Conservation (phyloP, 2,113 vertebrate species). For the Engystomops pustulosus region DNA sequence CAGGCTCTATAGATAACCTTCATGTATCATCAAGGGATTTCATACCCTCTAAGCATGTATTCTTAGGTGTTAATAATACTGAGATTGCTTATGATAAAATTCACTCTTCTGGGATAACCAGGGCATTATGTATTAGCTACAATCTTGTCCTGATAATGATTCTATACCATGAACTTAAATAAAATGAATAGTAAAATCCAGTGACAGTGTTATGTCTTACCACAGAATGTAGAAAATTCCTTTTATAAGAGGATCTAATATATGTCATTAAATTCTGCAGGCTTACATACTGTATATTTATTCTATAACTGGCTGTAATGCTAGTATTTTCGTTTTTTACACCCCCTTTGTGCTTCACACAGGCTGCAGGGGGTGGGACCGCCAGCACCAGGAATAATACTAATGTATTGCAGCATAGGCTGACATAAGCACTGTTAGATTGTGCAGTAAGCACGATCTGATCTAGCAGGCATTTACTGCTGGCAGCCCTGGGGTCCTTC, state of each 20-base stretch:
- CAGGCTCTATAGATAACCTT: not conserved
- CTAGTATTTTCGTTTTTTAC: too few relatives aligned
- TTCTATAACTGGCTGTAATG: too few relatives aligned
- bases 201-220: not conserved
- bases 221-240: not conserved
- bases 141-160: not conserved
- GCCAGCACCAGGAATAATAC: too few relatives aligned
- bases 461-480: too few relatives aligned
- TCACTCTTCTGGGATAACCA: conserved; percentile 7
- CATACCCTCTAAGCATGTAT: not conserved
- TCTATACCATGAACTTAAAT: not conserved
- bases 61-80: not conserved
- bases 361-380: too few relatives aligned
- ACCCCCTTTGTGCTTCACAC: too few relatives aligned
- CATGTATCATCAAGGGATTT: not conserved
- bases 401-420: too few relatives aligned
- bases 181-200: not conserved
- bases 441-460: too few relatives aligned
- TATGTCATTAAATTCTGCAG: too few relatives aligned
- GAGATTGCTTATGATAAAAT: not conserved
- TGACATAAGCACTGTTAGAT: too few relatives aligned
- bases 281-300: too few relatives aligned
- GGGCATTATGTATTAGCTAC: not conserved
- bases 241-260: not conserved
- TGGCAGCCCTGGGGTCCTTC: too few relatives aligned